Base-by-base conservation (phyloP, 2,888 invertebrate genomes). In the Tenthredo scrophulariae region DNA sequence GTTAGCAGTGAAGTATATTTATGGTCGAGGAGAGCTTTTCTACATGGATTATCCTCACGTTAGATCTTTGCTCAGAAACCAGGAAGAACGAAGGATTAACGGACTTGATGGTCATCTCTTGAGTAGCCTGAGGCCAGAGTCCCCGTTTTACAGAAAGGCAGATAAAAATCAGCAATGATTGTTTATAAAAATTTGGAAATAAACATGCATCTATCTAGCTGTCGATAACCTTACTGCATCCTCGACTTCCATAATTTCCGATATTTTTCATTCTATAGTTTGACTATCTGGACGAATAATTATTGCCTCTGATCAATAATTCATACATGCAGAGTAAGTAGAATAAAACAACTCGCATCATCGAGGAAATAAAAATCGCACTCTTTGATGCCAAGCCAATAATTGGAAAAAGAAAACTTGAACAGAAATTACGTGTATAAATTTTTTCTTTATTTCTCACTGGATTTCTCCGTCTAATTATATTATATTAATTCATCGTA, bases 21-120 rank as follows among this genome's bases (percentile, higher is more conserved):
- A 94, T 85, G 93, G 94, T 5, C 95, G 94, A 85, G 95, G 95
- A 15, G 94, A 94, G 87, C 93, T 95, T 9, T 96, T 95, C 92
- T 96, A 95, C 92, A 94, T 95, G 84, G 95, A 96, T 80, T 95
- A 95, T 87, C 96, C 96, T 0, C 96, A 96, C 90, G 94, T 95
- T 40, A 93, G 95, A 87, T 95, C 96, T 0, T 90, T 96, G 5
- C 92, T 96, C 13, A 94, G 94, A 58, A 95, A 96, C 90, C 96
- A 96, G 88, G 94, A 95, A 85, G 92, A 95, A 33, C 93, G 96
- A 85, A 91, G 93, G 84, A 91, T 93, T 67, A 96, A 96, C 90
- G 95, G 96, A 26, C 93, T 96, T 5, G 93, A 94, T 77, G 95
- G 94, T 0, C 94, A 96, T 90, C 92, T 94, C 37, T 92, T 96